Conservation (phyloP, 2,797 vertebrate genomes). For the Nasua narica region DNA sequence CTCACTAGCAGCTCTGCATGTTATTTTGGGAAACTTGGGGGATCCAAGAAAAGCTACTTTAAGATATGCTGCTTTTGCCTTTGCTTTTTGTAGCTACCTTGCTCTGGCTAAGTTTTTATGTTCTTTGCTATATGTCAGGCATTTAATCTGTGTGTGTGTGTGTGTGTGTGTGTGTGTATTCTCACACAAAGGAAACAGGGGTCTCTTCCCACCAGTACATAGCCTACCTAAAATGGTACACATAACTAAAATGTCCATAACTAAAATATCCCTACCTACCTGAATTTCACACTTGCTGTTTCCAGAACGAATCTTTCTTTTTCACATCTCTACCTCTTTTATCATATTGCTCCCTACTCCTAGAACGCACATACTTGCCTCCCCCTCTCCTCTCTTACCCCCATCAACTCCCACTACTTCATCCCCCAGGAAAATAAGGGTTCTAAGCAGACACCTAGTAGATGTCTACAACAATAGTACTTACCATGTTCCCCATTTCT, state of each 20-base stretch:
- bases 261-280: not conserved
- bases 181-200: not conserved
- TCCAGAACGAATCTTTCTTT: not conserved
- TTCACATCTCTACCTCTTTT: conserved; percentile 3
- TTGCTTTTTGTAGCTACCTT: not conserved
- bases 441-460: not conserved
- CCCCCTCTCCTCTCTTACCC: not conserved
- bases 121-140: not conserved
- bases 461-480: not conserved
- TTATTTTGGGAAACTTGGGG: not conserved
- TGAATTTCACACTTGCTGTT: not conserved
- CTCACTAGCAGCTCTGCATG: not conserved
- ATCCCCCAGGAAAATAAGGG: not conserved
- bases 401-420: not conserved
- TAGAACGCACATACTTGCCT: not conserved
- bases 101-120: not conserved
- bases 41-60: conserved; percentile 22
- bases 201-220: not conserved
- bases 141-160: not conserved
- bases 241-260: not conserved
- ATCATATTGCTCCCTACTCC: not conserved
- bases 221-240: not conserved
- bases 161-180: not conserved
- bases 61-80: not conserved
- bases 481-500: not conserved